Base-by-base conservation (phyloP, 2,888 invertebrate species). In the Nebria salina region DNA sequence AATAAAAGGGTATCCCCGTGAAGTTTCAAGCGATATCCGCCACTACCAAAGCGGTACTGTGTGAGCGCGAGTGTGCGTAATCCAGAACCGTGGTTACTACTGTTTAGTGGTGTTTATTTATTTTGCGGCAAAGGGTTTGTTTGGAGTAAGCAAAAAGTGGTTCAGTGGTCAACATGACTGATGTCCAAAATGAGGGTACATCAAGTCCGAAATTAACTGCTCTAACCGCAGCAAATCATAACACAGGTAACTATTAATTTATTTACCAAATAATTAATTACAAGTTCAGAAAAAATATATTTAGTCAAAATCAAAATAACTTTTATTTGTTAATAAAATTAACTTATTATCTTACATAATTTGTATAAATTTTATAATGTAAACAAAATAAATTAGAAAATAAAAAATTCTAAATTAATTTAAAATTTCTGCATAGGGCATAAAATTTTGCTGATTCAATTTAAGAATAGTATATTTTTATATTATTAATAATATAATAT, bases 81-180 rank as follows among this genome's bases (percentile, higher is more conserved):
- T 11, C 4, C 54, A 54, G 54, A 54, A 54, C 54, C 54, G 54
- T 54, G 8, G 11, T 54, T 54, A 54, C 54, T 54, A 54, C 54
- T 8, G 54, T 54, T 54, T 54, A 13, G 54, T 54, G 54, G 70
- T 70, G 70, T 70, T 70, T 70, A 54, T 70, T 70, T 70, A 54
- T 54, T 54, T 54, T 5, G 7, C 54, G 54, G 54, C 13, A 54
- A 54, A 54, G 54, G 2, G 54, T 13, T 54, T 54, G 54, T 54
- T 54, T 54, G 54, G 13, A 54, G 8, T 54, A 11, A 8, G 54
- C 54, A 34, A 34, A 34, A 34, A 34, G 54, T 54, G 54, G 13
- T 54, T 54, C 54, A 11, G 54, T 54, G 54, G 70, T 20, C 25
- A 66, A 26, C 77, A 78, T 78, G 78, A 78, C 78, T 64, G 78